Base-by-base conservation (phyloP, 2,113 vertebrate species). In the Opisthocomus hoazin region DNA sequence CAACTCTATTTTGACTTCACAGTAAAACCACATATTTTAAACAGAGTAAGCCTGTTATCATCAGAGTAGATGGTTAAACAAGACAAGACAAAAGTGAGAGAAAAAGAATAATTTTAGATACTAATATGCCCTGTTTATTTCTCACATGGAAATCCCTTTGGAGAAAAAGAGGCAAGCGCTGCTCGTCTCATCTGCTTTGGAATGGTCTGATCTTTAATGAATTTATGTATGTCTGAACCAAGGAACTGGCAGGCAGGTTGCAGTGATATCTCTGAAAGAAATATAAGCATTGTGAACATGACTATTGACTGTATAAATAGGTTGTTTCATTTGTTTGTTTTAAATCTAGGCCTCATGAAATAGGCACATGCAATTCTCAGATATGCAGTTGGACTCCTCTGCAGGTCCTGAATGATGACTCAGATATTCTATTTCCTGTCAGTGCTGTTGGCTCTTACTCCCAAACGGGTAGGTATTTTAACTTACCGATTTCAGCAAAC, bases 401-500 rank as follows among this genome's bases (percentile, higher is more conserved):
- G 58, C 99, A 99, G 94, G 97, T 98, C 81, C 97, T 99, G 56
- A 98, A 98, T 1, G 98, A 99, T 43, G 98, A 98, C 92, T 95
- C 98, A 0, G 99, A 99, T 41, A 96, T 99, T 96, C 98, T 99
- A 3, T 99, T 99, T 82, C 99, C 99, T 11, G 91, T 99, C 90
- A 98, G 97, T 60, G 92, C 98, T 8, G 74, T 96, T 69, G 98
- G 97, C 73, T 96, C 98, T 43, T 98, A 98, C 61, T 92, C 97
- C 37, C 98, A 98, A 34, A 95, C 98, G 97, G 99, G 99, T 99
- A 97, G 54, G 95, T 88, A 74, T 71, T 51, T 80, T 57, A 61
- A 56, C n/a, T 36, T 27, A 32, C 21, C 29, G 15, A 81, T 89
- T 53, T 34, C 46, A 92, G 11, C 51, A 71, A 45, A 27, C 2